These are phyloP conservation scores for Burhinus bistriatus DNA, from an alignment of 2,113 vertebrate species.

Conservation along the genomic window DNA sequence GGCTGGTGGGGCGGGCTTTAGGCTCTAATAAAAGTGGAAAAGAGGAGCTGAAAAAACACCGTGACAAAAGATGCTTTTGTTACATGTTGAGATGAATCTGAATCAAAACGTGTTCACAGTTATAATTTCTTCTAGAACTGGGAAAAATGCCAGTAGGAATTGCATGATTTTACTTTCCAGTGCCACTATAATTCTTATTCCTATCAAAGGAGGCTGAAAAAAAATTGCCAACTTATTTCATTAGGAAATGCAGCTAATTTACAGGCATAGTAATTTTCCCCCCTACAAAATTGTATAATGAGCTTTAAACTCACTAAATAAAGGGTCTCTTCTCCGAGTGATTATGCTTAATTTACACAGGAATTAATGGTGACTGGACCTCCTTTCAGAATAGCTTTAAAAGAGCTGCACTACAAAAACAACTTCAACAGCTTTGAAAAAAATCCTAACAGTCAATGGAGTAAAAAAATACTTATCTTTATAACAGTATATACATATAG, in stretches of 20 bases:
- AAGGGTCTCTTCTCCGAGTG: conserved; percentile 36
- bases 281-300: conserved; percentile 61
- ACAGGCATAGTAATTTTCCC: conserved; percentile 30
- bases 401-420: background rate
- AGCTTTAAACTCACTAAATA: conserved; percentile 60
- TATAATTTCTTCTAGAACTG: conserved; percentile 23
- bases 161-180: background rate
- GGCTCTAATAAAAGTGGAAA: background rate
- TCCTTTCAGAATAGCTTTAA: conserved; percentile 22
- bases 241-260: conserved; percentile 62
- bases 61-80: conserved; percentile 28
- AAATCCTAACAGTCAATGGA: background rate
- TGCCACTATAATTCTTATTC: background rate
- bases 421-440: background rate
- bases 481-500: background rate
- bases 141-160: conserved; percentile 17
- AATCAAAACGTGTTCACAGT: background rate
- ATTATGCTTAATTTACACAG: conserved; percentile 57
- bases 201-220: conserved; percentile 36
- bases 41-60: background rate
- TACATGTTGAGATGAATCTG: conserved; percentile 9
- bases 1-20: background rate
- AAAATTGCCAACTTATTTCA: conserved; percentile 51
- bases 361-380: conserved; percentile 45
- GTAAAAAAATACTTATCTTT: background rate